These are phyloP conservation scores for Theristicus caerulescens DNA, from an alignment of 2,113 vertebrate species.

Conservation along the genomic window DNA sequence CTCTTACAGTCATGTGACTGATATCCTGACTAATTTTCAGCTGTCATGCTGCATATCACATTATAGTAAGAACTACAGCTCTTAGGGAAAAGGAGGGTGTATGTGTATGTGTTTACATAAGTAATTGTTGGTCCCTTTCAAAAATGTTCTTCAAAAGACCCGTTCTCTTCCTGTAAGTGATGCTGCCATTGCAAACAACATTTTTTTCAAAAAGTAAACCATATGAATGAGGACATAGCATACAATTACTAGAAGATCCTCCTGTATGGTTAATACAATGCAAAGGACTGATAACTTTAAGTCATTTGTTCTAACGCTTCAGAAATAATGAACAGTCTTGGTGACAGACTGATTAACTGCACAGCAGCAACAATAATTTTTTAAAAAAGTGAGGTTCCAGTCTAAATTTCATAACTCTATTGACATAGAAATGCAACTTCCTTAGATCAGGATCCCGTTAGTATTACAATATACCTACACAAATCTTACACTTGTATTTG, in stretches of 20 bases:
- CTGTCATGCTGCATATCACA: neutral
- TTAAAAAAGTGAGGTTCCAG: neutral
- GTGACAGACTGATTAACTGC: neutral
- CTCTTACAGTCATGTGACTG: neutral
- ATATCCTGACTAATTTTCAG: neutral
- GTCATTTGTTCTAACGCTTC: neutral
- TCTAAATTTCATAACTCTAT: neutral
- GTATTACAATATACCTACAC: neutral
- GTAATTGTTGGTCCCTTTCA: rapidly evolving
- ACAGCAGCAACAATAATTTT: neutral
- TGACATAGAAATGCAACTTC: neutral
- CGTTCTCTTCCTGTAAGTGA: neutral
- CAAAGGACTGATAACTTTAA: neutral
- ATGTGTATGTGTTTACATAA: too few species aligned
- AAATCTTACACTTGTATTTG: neutral
- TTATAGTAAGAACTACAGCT: neutral
- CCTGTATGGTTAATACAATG: neutral
- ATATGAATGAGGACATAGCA: neutral
- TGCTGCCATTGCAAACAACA: neutral
- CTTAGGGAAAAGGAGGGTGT: neutral
- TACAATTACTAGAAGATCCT: neutral
- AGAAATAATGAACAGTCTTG: neutral
- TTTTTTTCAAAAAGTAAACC: neutral
- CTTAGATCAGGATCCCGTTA: neutral
- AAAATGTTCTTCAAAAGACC: neutral